phyloP scores from a whole-genome alignment of 2,797 vertebrate species.

The Morelia viridis region DNA sequence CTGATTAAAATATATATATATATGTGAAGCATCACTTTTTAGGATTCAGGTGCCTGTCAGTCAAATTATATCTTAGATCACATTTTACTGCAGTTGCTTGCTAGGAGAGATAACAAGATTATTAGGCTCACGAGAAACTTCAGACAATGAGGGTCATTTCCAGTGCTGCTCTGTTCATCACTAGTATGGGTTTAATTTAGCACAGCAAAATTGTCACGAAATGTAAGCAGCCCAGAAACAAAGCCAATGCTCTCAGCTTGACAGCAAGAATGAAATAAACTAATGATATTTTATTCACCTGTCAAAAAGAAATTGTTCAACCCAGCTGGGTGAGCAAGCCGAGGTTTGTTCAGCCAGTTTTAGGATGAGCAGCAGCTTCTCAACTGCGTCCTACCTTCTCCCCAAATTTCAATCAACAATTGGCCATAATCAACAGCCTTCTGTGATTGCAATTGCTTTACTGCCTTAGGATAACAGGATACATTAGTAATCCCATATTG shows the following conservation, averaged over 20 bases:
- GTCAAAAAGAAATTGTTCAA: slow-evolving; percentile 41
- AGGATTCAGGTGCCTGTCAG: slow-evolving; percentile 27
- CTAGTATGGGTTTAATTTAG: slow-evolving; percentile 49
- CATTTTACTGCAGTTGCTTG: slow-evolving; percentile 25
- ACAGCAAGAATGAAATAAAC: slow-evolving; percentile 40
- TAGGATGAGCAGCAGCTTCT: slow-evolving; percentile 27
- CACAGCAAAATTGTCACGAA: slow-evolving; percentile 50
- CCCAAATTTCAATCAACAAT: slow-evolving; percentile 14
- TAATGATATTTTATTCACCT: slow-evolving; percentile 29
- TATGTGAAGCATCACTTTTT: slow-evolving; percentile 38
- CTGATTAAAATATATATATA: slow-evolving; percentile 26
- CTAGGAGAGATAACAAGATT: slow-evolving; percentile 34
- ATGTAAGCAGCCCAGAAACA: slow-evolving; percentile 24
- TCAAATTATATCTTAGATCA: slow-evolving; percentile 11
- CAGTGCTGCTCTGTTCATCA: background rate
- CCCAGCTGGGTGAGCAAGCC: slow-evolving; percentile 33
- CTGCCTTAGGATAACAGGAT: background rate
- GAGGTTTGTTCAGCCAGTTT: slow-evolving; percentile 16
- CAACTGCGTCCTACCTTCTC: background rate
- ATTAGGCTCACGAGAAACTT: background rate
- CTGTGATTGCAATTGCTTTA: background rate
- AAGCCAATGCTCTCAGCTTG: slow-evolving; percentile 29
- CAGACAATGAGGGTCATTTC: slow-evolving; percentile 24
- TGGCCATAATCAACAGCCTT: slow-evolving; percentile 11
- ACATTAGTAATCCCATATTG: background rate